Evolutionary conservation across 92 coral and sea anemone species (phyloP).

Genomic region (Nematostella vectensis): DNA sequence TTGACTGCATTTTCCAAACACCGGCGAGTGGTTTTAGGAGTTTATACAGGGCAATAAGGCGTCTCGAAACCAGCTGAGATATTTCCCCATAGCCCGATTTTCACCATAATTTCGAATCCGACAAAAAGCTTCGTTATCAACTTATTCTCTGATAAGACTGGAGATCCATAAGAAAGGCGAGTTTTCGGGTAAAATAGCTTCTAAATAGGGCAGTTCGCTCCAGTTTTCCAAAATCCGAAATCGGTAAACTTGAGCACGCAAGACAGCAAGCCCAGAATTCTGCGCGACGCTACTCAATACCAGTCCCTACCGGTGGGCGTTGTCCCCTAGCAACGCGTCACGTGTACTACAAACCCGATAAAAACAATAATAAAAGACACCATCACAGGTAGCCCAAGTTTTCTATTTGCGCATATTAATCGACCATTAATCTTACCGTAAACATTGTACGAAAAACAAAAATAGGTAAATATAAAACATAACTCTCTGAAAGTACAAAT

Average conservation of each 20-base stretch:
- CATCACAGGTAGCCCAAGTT: too few species aligned
- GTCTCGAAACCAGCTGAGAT: constrained; percentile 23
- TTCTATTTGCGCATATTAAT: too few species aligned
- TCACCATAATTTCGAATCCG: constrained; percentile 16
- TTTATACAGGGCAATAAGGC: constrained; percentile 2
- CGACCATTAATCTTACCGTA: too few species aligned
- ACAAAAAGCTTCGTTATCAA: not conserved
- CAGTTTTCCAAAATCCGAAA: constrained; percentile 11
- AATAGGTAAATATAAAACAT: too few species aligned
- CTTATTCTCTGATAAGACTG: not conserved
- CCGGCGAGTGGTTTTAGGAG: too few species aligned
- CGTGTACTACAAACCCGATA: not conserved
- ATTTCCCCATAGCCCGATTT: constrained; percentile 34
- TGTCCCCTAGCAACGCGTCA: constrained; percentile 81
- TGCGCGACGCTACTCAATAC: constrained; percentile 39
- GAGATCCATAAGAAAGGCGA: constrained; percentile 24
- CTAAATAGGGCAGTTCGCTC: constrained; percentile 6
- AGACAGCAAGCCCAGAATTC: constrained; percentile 56
- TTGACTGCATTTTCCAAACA: constrained; percentile 64
- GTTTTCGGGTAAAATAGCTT: constrained; percentile 7
- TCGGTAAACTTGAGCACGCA: constrained; percentile 57
- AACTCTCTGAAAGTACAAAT: too few species aligned
- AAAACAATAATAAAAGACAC: too few species aligned
- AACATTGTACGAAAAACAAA: too few species aligned
- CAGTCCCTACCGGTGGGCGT: constrained; percentile 69